A percentile compares a stretch with the other conserved stretches of the same genome.
phyloP scores from a whole-genome alignment of 2,888 invertebrate genomes.

The Papilio demoleus region DNA sequence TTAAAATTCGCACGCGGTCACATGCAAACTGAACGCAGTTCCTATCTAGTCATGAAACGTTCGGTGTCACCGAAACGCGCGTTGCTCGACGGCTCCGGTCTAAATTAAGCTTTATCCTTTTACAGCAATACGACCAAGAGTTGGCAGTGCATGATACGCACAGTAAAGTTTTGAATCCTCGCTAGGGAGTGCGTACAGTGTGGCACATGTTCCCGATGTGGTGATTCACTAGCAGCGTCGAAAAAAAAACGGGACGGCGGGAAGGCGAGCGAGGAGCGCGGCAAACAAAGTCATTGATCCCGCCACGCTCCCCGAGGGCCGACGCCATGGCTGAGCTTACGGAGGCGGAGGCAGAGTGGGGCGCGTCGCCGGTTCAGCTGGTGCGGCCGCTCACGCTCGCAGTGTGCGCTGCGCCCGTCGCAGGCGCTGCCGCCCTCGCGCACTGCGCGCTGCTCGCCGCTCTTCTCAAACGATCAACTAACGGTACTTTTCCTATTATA shows the following conservation, averaged over 20 bases:
- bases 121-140: constrained; percentile 14
- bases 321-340: constrained; percentile 65
- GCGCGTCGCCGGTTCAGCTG: constrained; percentile 52
- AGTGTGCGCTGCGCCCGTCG: constrained; percentile 65
- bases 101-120: constrained; percentile 37
- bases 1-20: constrained; percentile 53
- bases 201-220: constrained; percentile 68
- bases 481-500: constrained; percentile 63
- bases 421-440: constrained; percentile 73
- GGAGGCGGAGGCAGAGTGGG: constrained; percentile 47
- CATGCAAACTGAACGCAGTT: constrained; percentile 44
- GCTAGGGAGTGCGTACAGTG: constrained; percentile 50
- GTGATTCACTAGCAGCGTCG: constrained; percentile 71
- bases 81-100: constrained; percentile 33
- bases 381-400: constrained; percentile 70
- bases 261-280: constrained; percentile 68
- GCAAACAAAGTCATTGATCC: constrained; percentile 79
- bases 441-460: constrained; percentile 73
- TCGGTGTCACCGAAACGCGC: constrained; percentile 36
- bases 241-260: constrained; percentile 73
- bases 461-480: constrained; percentile 73
- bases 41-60: constrained; percentile 39
- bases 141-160: constrained; percentile 12
- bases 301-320: constrained; percentile 71
- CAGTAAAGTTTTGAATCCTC: constrained; percentile 44